phyloP scores from a whole-genome alignment of 2,888 invertebrate species.

The Hesperia comma region DNA sequence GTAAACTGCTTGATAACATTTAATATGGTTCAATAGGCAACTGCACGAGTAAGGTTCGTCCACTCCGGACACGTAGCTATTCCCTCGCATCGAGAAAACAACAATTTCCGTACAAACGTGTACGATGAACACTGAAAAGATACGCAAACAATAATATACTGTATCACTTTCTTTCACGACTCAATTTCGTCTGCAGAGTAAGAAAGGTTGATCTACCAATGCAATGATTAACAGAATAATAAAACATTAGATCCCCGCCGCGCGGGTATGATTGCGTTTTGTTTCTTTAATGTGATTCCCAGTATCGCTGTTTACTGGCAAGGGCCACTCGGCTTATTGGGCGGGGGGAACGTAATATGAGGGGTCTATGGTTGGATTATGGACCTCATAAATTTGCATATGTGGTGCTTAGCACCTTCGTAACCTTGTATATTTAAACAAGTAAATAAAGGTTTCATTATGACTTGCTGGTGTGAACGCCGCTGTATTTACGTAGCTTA shows the following conservation, averaged over 20 bases:
- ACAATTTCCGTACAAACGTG: slow-evolving; percentile 35
- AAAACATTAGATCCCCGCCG: slow-evolving; percentile 27
- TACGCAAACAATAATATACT: background rate
- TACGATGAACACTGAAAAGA: slow-evolving; percentile 13
- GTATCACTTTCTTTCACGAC: background rate
- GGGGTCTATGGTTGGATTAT: background rate
- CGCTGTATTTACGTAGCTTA: too few relatives aligned
- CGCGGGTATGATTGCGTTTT: slow-evolving; percentile 11
- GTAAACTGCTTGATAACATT: background rate
- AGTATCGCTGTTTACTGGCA: background rate
- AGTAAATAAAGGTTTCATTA: too few relatives aligned
- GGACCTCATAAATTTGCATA: background rate
- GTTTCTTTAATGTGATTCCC: slow-evolving; percentile 9
- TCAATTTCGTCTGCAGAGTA: background rate
- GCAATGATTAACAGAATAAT: slow-evolving; percentile 32
- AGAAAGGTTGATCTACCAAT: slow-evolving; percentile 19
- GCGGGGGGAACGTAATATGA: background rate
- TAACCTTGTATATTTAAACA: too few relatives aligned
- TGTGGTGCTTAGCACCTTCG: background rate
- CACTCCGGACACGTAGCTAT: slow-evolving; percentile 30
- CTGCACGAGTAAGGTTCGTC: slow-evolving; percentile 11
- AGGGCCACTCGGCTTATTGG: background rate
- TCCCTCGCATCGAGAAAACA: slow-evolving; percentile 23
- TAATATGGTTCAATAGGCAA: slow-evolving; percentile 21
- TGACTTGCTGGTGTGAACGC: too few relatives aligned